Evolutionary conservation across 2,888 invertebrate genomes (phyloP).

Genomic region (Mythimna lalbum): DNA sequence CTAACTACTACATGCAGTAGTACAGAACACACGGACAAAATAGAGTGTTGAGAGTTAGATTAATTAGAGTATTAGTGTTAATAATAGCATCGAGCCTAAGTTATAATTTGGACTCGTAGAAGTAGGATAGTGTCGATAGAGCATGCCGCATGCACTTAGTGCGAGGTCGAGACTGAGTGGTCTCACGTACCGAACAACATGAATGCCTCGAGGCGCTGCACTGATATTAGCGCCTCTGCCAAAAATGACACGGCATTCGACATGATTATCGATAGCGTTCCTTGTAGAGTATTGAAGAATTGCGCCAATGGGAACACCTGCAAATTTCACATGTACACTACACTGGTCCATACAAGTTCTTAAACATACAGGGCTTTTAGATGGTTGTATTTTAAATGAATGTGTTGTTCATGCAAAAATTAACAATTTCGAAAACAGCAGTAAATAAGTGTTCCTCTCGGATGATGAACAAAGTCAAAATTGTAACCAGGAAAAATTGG

Average conservation of each 20-base stretch:
- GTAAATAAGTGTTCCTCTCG: neutral
- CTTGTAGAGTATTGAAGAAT: constrained; percentile 92
- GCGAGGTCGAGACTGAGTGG: constrained; percentile 62
- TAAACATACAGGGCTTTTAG: neutral
- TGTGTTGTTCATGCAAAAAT: neutral
- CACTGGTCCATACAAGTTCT: constrained; percentile 22
- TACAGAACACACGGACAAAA: constrained; percentile 1
- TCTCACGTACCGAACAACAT: constrained; percentile 88
- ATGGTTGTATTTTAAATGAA: neutral
- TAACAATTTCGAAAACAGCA: neutral
- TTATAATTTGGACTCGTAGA: constrained; percentile 74
- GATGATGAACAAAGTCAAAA: neutral
- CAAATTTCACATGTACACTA: constrained; percentile 70
- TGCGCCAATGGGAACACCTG: constrained; percentile 92
- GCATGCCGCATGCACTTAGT: constrained; percentile 62
- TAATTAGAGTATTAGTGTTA: constrained; percentile 51
- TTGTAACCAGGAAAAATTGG: neutral
- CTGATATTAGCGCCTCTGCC: constrained; percentile 91
- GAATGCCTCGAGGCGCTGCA: constrained; percentile 91
- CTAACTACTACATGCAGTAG: constrained; percentile 1
- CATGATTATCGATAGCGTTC: constrained; percentile 91
- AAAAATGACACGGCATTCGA: constrained; percentile 90
- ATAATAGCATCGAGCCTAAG: constrained; percentile 68
- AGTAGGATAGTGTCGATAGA: constrained; percentile 35
- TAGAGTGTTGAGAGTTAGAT: constrained; percentile 15